phyloP scores from a whole-genome alignment of 2,888 invertebrate species.

The Scrobipalpa costella region DNA sequence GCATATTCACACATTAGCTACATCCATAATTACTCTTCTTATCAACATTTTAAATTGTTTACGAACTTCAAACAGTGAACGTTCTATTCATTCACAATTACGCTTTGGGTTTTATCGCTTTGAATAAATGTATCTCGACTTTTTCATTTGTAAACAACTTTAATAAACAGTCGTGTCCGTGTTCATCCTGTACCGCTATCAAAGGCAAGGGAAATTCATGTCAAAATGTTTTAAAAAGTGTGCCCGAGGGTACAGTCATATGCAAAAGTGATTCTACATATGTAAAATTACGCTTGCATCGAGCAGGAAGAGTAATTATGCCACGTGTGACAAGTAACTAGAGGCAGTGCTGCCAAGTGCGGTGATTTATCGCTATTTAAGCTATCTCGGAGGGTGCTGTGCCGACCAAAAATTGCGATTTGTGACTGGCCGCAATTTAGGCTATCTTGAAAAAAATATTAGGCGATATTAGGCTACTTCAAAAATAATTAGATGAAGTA shows the following conservation, averaged over 20 bases:
- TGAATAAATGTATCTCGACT: slow-evolving; percentile 34
- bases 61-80: background rate
- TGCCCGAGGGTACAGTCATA: slow-evolving; percentile 45
- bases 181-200: slow-evolving; percentile 36
- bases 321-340: too few relatives aligned
- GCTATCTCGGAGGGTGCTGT: too few relatives aligned
- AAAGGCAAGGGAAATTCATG: slow-evolving; percentile 54
- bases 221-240: slow-evolving; percentile 59
- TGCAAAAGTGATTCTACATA: background rate
- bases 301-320: too few relatives aligned
- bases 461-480: too few relatives aligned
- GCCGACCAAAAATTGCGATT: too few relatives aligned
- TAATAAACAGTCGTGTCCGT: slow-evolving; percentile 28
- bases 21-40: background rate
- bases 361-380: too few relatives aligned
- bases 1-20: too few relatives aligned
- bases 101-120: slow-evolving; percentile 12
- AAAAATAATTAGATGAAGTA: too few relatives aligned
- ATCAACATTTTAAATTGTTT: slow-evolving; percentile 10
- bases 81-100: slow-evolving; percentile 15
- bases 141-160: slow-evolving; percentile 43
- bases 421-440: too few relatives aligned
- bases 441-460: too few relatives aligned
- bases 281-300: too few relatives aligned
- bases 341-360: too few relatives aligned